Base-by-base conservation (phyloP, 2,797 vertebrate species). In the Danionella dracula region DNA sequence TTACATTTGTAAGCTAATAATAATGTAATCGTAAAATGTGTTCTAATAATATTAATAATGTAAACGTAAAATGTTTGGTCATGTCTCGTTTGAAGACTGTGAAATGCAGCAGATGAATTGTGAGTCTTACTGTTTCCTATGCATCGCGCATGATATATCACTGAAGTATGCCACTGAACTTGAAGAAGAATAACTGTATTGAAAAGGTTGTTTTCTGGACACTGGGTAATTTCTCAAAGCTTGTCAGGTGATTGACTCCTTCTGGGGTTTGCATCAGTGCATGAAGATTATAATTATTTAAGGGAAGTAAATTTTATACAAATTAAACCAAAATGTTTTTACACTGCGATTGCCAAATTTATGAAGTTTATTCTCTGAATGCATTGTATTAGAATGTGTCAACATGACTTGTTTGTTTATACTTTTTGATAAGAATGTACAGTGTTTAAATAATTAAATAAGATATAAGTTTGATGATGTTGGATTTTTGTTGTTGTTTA, bases 81-180 rank as follows among this genome's bases (percentile, higher is more conserved):
- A 57, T 21, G 20, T 21, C 38, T 55, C 40, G 51, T 34, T 54
- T 27, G 34, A 49, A 63, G 29, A 70, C 59, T 57, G 51, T 56
- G 31, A 57, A 56, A 29, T 42, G 51, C 50, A 63, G 49, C 45
- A 13, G 15, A 44, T 8, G 35, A 19, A 37, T 55, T 54, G 42
- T 8, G 29, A 29, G 62, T 50, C 62, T 45, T 45, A 44, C 23
- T 64, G 9, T 45, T 64, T n/a, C 54, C 32, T 62, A 48, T 69
- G 62, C 40, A 55, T 65, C 15, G 21, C 32, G 50, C 50, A 55
- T 55, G 62, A 46, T 10, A 3, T 3, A 37, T 16, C 19, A 17
- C 23, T 32, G 31, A 54, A 64, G 53, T 17, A 27, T 27, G n/a
- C 40, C 13, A 29, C 13, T 13, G 1, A 17, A 7, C 46, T 50